phyloP scores from a whole-genome alignment of 2,888 invertebrate species.

The Synanthedon formicaeformis region DNA sequence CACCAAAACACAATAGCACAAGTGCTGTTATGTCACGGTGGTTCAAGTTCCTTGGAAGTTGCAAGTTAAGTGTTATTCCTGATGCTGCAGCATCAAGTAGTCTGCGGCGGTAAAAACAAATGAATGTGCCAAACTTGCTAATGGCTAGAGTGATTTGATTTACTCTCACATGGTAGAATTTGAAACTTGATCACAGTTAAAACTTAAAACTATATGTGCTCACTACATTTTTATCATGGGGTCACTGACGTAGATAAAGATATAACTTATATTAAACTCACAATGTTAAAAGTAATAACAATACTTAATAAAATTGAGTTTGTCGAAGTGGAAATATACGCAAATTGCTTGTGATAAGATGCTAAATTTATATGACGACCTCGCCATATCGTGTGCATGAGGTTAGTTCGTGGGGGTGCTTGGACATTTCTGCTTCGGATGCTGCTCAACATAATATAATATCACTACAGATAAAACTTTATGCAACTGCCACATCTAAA shows the following conservation, averaged over 20 bases:
- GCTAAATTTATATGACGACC: conserved; percentile 33
- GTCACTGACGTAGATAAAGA: conserved; percentile 1
- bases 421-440: neutral
- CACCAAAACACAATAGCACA: too few relatives aligned
- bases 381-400: conserved; percentile 51
- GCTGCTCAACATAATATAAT: neutral
- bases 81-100: too few relatives aligned
- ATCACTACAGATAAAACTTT: too few relatives aligned
- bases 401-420: conserved; percentile 56
- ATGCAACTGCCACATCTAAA: too few relatives aligned
- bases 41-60: too few relatives aligned
- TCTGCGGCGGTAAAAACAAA: too few relatives aligned
- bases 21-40: too few relatives aligned
- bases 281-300: neutral
- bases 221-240: neutral
- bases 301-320: neutral
- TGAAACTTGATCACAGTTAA: neutral
- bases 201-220: neutral
- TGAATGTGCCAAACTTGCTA: too few relatives aligned
- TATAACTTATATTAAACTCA: neutral
- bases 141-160: too few relatives aligned
- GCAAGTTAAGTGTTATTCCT: too few relatives aligned
- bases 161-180: too few relatives aligned
- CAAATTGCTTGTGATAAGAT: conserved; percentile 21
- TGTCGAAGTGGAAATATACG: conserved; percentile 28